A percentile compares a stretch with the other conserved stretches of the same genome.
phyloP scores from a whole-genome alignment of 2,888 invertebrate species.

The Steromphala cineraria region DNA sequence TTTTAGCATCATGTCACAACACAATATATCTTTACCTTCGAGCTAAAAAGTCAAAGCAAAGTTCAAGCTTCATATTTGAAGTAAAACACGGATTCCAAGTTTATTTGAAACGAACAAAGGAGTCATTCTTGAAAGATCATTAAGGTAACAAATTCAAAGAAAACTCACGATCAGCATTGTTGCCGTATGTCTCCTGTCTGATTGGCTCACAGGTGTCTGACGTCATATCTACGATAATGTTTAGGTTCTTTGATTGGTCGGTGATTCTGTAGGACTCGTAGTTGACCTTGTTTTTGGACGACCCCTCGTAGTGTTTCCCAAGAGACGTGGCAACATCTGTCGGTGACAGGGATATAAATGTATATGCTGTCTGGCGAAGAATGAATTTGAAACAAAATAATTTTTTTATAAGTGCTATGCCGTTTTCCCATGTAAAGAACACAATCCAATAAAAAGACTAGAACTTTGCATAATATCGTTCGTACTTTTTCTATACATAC shows the following conservation, averaged over 20 bases:
- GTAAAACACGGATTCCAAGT: too few species aligned
- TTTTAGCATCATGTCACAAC: not conserved
- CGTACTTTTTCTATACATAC: too few species aligned
- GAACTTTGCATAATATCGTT: too few species aligned
- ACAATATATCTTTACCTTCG: not conserved
- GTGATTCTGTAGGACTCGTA: slow-evolving; percentile 3
- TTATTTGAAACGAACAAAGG: not conserved
- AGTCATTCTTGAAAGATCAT: not conserved
- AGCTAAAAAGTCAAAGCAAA: not conserved
- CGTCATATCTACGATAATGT: not conserved
- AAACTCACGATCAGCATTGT: not conserved
- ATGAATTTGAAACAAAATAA: too few species aligned
- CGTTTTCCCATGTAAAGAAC: too few species aligned
- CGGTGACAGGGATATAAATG: not conserved
- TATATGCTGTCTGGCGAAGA: too few species aligned
- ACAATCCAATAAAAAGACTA: too few species aligned
- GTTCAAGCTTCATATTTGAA: not conserved
- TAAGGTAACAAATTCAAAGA: too few species aligned
- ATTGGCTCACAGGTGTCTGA: slow-evolving; percentile 7
- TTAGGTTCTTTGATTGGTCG: not conserved
- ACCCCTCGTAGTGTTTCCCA: slow-evolving; percentile 4
- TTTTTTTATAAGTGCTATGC: too few species aligned
- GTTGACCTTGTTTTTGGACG: not conserved
- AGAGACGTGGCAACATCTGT: slow-evolving; percentile 14
- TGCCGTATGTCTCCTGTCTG: slow-evolving; percentile 15